Evolutionary conservation across 2,888 invertebrate species (phyloP).

Genomic region (Tolmerus cingulatus): DNA sequence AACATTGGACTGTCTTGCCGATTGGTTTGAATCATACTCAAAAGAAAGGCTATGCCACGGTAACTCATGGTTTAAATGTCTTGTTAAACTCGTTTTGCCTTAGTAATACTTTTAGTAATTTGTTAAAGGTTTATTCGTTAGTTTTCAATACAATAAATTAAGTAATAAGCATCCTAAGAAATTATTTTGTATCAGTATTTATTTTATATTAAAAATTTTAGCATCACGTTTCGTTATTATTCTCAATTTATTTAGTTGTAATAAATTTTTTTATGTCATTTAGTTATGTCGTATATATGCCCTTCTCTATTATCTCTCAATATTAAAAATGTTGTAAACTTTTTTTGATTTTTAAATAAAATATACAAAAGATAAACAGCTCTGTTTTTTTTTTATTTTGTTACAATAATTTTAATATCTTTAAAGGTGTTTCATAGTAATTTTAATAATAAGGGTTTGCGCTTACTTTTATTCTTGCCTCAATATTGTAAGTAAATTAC

Average conservation of each 20-base stretch:
- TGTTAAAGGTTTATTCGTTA: slow-evolving; percentile 30
- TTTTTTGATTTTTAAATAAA: slow-evolving; percentile 34
- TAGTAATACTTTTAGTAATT: slow-evolving; percentile 40
- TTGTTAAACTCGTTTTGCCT: slow-evolving; percentile 29
- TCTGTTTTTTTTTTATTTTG: slow-evolving; percentile 19
- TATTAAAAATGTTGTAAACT: slow-evolving; percentile 40
- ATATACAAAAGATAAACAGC: slow-evolving; percentile 42
- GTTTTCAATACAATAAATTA: slow-evolving; percentile 39
- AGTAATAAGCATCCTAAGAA: slow-evolving; percentile 41
- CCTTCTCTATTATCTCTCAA: slow-evolving; percentile 19
- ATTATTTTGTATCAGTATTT: slow-evolving; percentile 28
- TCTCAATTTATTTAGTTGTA: slow-evolving; percentile 41
- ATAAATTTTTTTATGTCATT: slow-evolving; percentile 20
- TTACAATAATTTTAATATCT: slow-evolving; percentile 30
- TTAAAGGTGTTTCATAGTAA: slow-evolving; percentile 38
- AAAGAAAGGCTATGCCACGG: slow-evolving; percentile 27
- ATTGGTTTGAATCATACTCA: slow-evolving; percentile 6
- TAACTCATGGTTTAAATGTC: slow-evolving; percentile 23
- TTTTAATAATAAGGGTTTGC: slow-evolving; percentile 39
- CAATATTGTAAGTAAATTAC: slow-evolving; percentile 39
- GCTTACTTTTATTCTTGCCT: slow-evolving; percentile 39
- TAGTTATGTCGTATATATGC: slow-evolving; percentile 20
- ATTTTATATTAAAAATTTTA: slow-evolving; percentile 41
- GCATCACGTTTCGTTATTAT: slow-evolving; percentile 38
- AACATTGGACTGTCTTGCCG: neutral